Evolutionary conservation across 2,797 vertebrate species (phyloP).

Genomic region (Anguilla megastoma): DNA sequence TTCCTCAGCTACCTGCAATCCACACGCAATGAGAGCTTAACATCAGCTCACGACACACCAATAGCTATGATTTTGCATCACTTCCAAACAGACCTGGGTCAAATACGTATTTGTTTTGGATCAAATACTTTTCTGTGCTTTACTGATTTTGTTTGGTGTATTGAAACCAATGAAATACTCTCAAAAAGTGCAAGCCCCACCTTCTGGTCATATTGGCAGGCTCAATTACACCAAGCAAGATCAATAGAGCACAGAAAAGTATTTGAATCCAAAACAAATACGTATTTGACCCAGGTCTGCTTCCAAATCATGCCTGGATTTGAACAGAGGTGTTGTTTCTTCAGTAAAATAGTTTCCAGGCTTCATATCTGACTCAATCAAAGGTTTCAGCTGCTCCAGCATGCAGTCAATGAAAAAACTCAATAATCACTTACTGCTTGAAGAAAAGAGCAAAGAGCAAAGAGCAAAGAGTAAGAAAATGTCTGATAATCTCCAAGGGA

Average conservation of each 20-base stretch:
- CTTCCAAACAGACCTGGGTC: too few relatives aligned
- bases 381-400: neutral
- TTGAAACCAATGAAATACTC: too few relatives aligned
- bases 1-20: neutral
- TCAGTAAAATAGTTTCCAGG: neutral
- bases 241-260: too few relatives aligned
- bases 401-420: neutral
- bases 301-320: neutral
- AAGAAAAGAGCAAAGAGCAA: neutral
- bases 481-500: neutral
- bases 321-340: neutral
- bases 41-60: neutral
- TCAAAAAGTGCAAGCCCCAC: too few relatives aligned
- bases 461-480: neutral
- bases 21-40: neutral
- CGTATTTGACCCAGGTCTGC: too few relatives aligned
- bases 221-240: too few relatives aligned
- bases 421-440: neutral
- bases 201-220: too few relatives aligned
- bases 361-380: neutral
- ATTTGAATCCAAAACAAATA: too few relatives aligned
- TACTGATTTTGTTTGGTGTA: too few relatives aligned
- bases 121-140: too few relatives aligned
- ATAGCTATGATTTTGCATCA: neutral
- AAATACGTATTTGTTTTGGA: too few relatives aligned